Base-by-base conservation (phyloP, 2,113 vertebrate species). In the Tenebrosternarchus preto region DNA sequence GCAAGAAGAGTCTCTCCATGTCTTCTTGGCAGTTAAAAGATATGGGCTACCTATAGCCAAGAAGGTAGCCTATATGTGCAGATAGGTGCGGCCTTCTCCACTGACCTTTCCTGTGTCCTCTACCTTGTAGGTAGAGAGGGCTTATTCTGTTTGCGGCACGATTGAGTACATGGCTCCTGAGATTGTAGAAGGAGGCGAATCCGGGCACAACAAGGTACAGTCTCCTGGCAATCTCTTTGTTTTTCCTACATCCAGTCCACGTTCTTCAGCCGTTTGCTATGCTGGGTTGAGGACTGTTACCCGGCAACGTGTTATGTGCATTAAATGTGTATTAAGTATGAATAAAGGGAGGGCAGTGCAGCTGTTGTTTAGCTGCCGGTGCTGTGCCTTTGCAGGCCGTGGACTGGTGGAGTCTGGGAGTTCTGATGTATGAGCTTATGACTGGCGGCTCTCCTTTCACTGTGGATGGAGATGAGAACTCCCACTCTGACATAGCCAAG, bases 161-260 rank as follows among this genome's bases (percentile, higher is more conserved):
- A 96, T 99, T 85, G 97, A 99, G 85, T 99, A 99, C 81, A 99
- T 99, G 98, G 98, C 98, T 80, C 98, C 98, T 68, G 98, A 99
- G 92, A 99, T 99, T 78, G 95, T 98, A 77, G 94, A 92, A 91
- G 98, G 97, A 31, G 98, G 98, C 85, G 95, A 96, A 81, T 88
- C 94, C 0, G 98, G 98, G 81, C 98, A 99, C 67, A 95, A 99
- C 91, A 99, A 98, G 95, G 98, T 99, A 91, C 43, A 60, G 27
- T 43, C 6, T n/a, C 0, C 4, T 50, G 17, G 29, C 15, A 2
- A 2, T 55, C 2, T 53, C 27, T 36, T 24, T 78, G 4, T 53
- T 50, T 36, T 24, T 78, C 9, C 19, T 6, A 36, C 33, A 4
- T 36, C 33, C 33, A 36, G 2, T 36, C 43, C 43, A 27, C 8